Evolutionary conservation across 2,888 invertebrate species (phyloP), one percentile per base, ranked within the genome.

Genomic region (Petrolisthes manimaculis): DNA sequence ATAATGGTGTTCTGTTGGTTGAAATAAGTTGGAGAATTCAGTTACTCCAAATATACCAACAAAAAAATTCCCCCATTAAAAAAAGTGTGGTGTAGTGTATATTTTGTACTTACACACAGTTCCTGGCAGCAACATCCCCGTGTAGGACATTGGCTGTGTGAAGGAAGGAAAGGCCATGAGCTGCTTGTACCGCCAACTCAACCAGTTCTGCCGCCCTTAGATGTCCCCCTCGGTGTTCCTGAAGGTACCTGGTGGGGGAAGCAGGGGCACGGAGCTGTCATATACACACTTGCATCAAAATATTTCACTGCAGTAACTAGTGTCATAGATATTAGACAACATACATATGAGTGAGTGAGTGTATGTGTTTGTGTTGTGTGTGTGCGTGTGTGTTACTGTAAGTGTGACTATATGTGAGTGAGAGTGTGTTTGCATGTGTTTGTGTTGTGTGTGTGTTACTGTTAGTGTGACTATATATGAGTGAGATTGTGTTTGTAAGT

Each of bases 61-160:
- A 37, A 0, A 37, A 37, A 37, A 14, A 21, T 37, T 37, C 12
- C 24, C 8, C 77, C 37, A 0, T 21, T 37, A n/a, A 14, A 4
- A 0, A 77, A 6, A n/a, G 24, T 37, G 24, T 24, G 24, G 55
- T 21, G 14, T 18, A 8, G 5, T n/a, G 3, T 14, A 83, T n/a
- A n/a, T n/a, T n/a, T 3, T 53, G 5, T 37, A 91, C 92, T 90
- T 82, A 92, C 92, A 92, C 90, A 86, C 92, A 92, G 90, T 92
- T 92, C 79, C 92, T 90, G 12, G 92, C 88, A 9, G 91, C 92
- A 37, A 92, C 75, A 86, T 92, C 92, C 12, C 89, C 90, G 88
- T 92, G 92, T 24, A 92, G 86, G 56, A 92, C 84, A 37, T 90
- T 90, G 78, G 91, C 89, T 18, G 91, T 89, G 87, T 92, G 92